A percentile compares a stretch with the other conserved stretches of the same genome.
Conservation (phyloP, 2,888 invertebrate species). For the Terebella lapidaria region DNA sequence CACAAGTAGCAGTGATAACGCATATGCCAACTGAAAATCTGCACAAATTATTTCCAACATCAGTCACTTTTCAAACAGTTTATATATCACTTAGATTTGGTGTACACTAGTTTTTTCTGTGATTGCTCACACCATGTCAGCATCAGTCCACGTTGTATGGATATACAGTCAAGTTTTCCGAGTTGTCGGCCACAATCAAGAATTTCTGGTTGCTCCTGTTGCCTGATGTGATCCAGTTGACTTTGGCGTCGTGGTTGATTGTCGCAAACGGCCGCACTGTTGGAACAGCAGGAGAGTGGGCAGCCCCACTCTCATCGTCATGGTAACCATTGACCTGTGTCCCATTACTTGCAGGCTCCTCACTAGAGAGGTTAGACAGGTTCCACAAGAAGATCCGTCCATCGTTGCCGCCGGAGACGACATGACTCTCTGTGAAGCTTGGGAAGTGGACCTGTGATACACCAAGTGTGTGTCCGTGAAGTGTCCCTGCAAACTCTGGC, state of each 20-base stretch:
- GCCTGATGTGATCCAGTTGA: slow-evolving; percentile 46
- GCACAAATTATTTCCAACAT: too few species aligned
- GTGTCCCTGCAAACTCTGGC: slow-evolving; percentile 31
- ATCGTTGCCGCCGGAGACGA: slow-evolving; percentile 47
- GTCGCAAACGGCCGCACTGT: neutral
- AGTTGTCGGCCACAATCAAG: slow-evolving; percentile 43
- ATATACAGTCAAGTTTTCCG: slow-evolving; percentile 13
- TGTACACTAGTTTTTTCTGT: too few species aligned
- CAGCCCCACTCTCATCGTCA: neutral
- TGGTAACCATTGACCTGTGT: neutral
- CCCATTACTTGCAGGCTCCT: neutral
- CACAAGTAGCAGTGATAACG: too few species aligned
- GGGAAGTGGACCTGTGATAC: slow-evolving; percentile 48
- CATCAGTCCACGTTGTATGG: neutral
- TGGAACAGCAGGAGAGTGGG: neutral
- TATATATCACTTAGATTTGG: too few species aligned
- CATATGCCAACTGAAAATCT: too few species aligned
- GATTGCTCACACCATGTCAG: too few species aligned
- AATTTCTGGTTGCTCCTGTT: slow-evolving; percentile 21
- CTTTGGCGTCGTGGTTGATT: slow-evolving; percentile 32
- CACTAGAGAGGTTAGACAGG: neutral
- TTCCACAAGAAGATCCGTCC: slow-evolving; percentile 15
- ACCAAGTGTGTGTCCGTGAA: slow-evolving; percentile 44
- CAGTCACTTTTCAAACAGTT: too few species aligned
- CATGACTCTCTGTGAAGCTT: slow-evolving; percentile 22